Evolutionary conservation across 2,888 invertebrate genomes (phyloP), one percentile per base, ranked within the genome.

Genomic region (Microctonus brassicae): DNA sequence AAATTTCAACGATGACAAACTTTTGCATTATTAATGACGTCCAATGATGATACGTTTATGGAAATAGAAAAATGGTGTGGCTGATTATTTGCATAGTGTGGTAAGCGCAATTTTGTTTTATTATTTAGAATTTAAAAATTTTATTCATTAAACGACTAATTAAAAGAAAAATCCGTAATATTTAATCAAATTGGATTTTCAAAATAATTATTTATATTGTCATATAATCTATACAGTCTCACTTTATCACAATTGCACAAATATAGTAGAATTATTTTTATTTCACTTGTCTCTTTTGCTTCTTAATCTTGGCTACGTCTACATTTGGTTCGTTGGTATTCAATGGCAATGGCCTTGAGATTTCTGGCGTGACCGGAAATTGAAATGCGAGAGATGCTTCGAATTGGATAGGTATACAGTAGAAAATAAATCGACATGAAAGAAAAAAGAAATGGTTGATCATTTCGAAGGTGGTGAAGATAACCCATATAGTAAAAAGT

Each of bases 301-400:
- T 73, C 73, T 72, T 72, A 76, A 76, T 75, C 73, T 66, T 53
- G 60, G 65, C 58, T 39, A 33, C 60, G 66, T 42, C 72, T 68
- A 61, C 55, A 64, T 68, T 33, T 58, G 36, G 24, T 63, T 72
- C 77, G 62, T 77, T 77, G 73, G 76, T 77, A 77, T 76, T 77
- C 76, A 76, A 76, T 75, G 68, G 71, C 70, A 42, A 70, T 67
- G 47, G 70, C 69, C 58, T 69, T 63, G 74, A 76, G 75, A 76
- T 75, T 71, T 72, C 72, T 64, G 69, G 71, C 77, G 75, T 77
- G 76, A 75, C 75, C 77, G 72, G 76, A 73, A 75, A 76, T 77
- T 74, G 70, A 73, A 76, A 77, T 72, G 72, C 68, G 72, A 58
- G 58, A 68, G 58, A 63, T 67, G 67, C 75, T 65, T 70, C 13